Evolutionary conservation across 2,888 invertebrate genomes (phyloP).

Genomic region (Lissonota sp.): DNA sequence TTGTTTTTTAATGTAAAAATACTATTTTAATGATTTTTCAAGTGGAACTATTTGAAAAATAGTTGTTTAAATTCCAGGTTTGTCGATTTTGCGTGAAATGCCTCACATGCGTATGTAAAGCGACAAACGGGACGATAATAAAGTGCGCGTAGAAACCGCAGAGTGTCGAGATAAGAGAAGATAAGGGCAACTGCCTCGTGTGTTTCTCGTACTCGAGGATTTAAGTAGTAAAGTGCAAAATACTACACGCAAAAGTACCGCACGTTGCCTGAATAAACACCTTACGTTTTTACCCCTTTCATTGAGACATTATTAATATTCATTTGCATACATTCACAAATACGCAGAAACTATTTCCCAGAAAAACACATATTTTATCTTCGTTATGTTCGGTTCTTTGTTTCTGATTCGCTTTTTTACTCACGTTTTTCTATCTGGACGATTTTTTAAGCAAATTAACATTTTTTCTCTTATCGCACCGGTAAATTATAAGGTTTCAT

Average conservation of each 20-base stretch:
- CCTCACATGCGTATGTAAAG: slow-evolving; percentile 2
- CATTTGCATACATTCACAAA: slow-evolving; percentile 6
- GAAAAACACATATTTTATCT: background rate
- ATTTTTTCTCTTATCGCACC: no score
- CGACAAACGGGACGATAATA: slow-evolving; percentile 50
- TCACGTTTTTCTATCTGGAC: no score
- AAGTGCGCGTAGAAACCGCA: slow-evolving; percentile 58
- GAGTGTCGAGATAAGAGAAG: slow-evolving; percentile 60
- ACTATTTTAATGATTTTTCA: no score
- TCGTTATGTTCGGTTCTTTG: no score
- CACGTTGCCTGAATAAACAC: slow-evolving; percentile 14
- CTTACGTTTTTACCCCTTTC: slow-evolving; percentile 24
- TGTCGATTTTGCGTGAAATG: background rate
- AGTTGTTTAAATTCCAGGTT: background rate
- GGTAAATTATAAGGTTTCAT: no score
- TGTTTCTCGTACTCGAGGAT: slow-evolving; percentile 35
- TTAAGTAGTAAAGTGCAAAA: slow-evolving; percentile 44
- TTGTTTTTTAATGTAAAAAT: no score
- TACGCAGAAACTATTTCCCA: background rate
- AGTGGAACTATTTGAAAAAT: background rate
- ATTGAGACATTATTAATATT: slow-evolving; percentile 57
- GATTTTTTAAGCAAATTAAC: no score
- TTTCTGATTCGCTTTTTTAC: no score
- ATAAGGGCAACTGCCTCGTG: slow-evolving; percentile 44
- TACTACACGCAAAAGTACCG: slow-evolving; percentile 16